phyloP scores from a whole-genome alignment of 23 tunicate species.

The Pegea sp. region DNA sequence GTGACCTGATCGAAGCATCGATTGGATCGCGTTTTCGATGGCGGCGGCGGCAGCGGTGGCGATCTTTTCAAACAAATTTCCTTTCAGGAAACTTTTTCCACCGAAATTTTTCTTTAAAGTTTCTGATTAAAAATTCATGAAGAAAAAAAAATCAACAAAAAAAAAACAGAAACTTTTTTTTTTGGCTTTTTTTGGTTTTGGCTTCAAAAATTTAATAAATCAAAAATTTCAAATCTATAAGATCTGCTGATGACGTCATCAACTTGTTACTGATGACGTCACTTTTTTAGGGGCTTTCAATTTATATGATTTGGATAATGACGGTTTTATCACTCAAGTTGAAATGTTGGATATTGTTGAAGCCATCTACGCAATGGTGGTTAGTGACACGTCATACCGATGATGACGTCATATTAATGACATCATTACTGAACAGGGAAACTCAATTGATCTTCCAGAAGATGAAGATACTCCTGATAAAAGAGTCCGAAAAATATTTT shows the following conservation, averaged over 20 bases:
- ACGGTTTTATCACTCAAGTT: constrained; percentile 30
- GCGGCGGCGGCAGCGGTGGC: too few relatives aligned
- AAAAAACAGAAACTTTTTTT: too few relatives aligned
- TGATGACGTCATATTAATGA: neutral
- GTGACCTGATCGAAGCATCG: too few relatives aligned
- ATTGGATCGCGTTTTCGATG: too few relatives aligned
- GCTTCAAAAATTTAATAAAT: too few relatives aligned
- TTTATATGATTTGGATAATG: constrained; percentile 44
- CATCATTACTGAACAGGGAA: constrained; percentile 10
- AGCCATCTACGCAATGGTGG: constrained; percentile 61
- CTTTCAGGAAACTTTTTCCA: too few relatives aligned
- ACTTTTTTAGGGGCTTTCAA: constrained; percentile 39
- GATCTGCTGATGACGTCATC: neutral
- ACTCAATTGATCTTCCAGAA: constrained; percentile 32
- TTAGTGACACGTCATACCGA: neutral
- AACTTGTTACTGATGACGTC: neutral
- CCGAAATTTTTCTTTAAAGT: too few relatives aligned
- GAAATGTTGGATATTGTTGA: constrained; percentile 59
- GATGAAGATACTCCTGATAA: constrained; percentile 54
- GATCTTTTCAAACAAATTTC: too few relatives aligned
- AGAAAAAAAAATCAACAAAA: too few relatives aligned
- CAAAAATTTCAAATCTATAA: too few relatives aligned
- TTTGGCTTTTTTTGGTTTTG: too few relatives aligned
- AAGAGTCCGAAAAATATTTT: constrained; percentile 30
- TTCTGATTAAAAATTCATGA: too few relatives aligned